Conservation (phyloP, 2,888 invertebrate genomes). For the Oscheius sp. region DNA sequence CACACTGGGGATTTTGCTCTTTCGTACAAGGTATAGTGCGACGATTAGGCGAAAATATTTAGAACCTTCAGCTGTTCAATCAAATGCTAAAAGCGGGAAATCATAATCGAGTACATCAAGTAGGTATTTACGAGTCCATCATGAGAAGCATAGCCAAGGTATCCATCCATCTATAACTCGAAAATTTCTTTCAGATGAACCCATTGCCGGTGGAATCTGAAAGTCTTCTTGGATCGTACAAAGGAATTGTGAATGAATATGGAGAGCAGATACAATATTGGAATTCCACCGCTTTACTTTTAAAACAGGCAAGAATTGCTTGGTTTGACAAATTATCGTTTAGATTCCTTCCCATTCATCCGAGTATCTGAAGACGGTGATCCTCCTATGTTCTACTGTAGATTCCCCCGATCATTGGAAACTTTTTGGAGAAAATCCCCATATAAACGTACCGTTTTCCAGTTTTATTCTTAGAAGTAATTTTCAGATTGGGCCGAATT, state of each 20-base stretch:
- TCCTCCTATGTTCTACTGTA: conserved; percentile 12
- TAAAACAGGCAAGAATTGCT: not conserved
- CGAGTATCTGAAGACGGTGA: conserved; percentile 9
- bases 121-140: conserved; percentile 20
- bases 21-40: conserved; percentile 19
- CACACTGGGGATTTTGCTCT: not conserved
- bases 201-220: not conserved
- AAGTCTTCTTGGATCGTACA: not conserved
- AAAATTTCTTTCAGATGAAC: not conserved
- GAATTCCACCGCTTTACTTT: conserved; percentile 8
- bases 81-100: not conserved
- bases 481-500: conserved; percentile 14
- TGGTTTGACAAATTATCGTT: not conserved
- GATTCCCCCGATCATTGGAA: conserved; percentile 25
- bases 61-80: not conserved
- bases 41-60: too few relatives aligned
- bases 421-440: not conserved
- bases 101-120: conserved; percentile 21
- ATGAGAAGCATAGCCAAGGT: conserved; percentile 9
- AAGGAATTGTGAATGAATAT: conserved; percentile 13
- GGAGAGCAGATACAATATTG: conserved; percentile 25
- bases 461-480: not conserved
- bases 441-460: not conserved
- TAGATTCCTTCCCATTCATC: not conserved
- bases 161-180: not conserved